phyloP scores from a whole-genome alignment of 2,888 invertebrate genomes.

The Crossocerus cetratus region DNA sequence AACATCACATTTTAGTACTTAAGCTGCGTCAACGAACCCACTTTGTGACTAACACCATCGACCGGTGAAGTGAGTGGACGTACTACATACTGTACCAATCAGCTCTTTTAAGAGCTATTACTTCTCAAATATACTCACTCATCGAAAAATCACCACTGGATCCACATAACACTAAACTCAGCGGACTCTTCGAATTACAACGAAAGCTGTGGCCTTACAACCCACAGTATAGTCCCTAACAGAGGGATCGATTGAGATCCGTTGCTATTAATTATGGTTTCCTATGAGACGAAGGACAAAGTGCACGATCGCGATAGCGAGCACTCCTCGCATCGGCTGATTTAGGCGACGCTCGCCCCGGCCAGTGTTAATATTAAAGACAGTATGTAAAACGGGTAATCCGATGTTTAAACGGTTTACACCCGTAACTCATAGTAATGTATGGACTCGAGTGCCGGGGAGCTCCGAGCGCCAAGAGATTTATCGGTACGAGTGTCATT shows the following conservation, averaged over 20 bases:
- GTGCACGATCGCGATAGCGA: slow-evolving; percentile 23
- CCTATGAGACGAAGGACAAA: background rate
- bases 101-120: no score
- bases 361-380: slow-evolving; percentile 72
- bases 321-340: slow-evolving; percentile 33
- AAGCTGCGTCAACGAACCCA: no score
- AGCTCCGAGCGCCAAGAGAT: slow-evolving; percentile 69
- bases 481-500: slow-evolving; percentile 75
- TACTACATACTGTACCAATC: no score
- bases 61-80: no score
- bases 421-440: slow-evolving; percentile 75
- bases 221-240: no score
- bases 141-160: no score
- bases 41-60: no score
- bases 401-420: slow-evolving; percentile 76
- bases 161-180: no score
- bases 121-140: no score
- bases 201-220: no score
- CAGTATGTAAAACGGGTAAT: slow-evolving; percentile 75
- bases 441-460: slow-evolving; percentile 69
- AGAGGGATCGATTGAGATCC: background rate
- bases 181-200: no score
- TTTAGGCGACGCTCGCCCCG: slow-evolving; percentile 46
- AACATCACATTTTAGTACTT: no score
- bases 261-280: slow-evolving; percentile 1